Evolutionary conservation across 2,888 invertebrate genomes (phyloP).

Genomic region (Drosophila percnosoma): DNA sequence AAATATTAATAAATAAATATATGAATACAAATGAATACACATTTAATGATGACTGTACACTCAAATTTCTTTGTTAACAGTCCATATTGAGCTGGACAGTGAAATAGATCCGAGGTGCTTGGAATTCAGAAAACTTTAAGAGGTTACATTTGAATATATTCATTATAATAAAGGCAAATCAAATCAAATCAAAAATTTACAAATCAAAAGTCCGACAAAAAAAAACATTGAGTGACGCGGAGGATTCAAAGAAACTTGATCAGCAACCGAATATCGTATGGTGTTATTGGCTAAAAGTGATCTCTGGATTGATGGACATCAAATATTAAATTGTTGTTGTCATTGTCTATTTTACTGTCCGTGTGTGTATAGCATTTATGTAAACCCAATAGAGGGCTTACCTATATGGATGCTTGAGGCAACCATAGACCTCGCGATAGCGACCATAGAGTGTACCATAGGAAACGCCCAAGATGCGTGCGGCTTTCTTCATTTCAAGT

Average conservation of each 20-base stretch:
- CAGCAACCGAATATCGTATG: neutral
- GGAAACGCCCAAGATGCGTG: slow-evolving; percentile 94
- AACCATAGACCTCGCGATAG: slow-evolving; percentile 95
- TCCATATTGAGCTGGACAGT: neutral
- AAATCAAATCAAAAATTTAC: too few relatives aligned
- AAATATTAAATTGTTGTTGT: too few relatives aligned
- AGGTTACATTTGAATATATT: neutral
- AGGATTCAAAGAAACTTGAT: neutral
- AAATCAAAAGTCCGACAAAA: neutral
- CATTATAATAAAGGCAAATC: neutral
- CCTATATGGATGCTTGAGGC: slow-evolving; percentile 95
- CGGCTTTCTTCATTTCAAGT: slow-evolving; percentile 96
- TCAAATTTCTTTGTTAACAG: neutral
- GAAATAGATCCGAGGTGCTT: neutral
- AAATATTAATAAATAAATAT: neutral
- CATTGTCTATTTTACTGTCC: neutral
- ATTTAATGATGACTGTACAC: neutral
- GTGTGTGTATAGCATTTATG: too few relatives aligned
- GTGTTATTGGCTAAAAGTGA: neutral
- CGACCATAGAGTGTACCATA: slow-evolving; percentile 96
- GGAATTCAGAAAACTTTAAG: neutral
- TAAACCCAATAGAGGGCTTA: slow-evolving; percentile 75
- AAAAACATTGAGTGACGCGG: neutral
- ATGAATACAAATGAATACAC: neutral
- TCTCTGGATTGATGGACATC: neutral